Base-by-base conservation (phyloP, 2,113 vertebrate genomes). In the Anoura caudifer region DNA sequence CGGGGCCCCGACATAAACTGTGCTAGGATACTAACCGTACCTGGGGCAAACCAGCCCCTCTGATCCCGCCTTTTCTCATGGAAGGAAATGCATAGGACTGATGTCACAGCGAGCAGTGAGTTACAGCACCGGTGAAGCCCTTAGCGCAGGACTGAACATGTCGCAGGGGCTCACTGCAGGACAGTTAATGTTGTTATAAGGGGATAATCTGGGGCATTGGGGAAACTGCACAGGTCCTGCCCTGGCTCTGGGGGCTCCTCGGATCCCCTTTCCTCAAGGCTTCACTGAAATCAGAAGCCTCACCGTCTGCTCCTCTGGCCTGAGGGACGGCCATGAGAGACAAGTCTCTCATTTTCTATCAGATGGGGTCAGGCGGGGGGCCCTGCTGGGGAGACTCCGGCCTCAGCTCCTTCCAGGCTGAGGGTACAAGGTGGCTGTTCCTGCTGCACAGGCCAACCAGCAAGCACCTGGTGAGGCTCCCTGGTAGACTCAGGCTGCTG, bases 11-110 rank as follows among this genome's bases (percentile, higher is more conserved):
- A 26, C 12, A 2, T 11, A 14, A 15, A 45, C 43, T 69, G 13
- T 54, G 63, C 31, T 24, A 20, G 31, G 20, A 4, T 7, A 7
- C 1, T 11, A 45, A 3, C 31, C 0, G 0, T 11, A 15, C 45
- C 31, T n/a, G 1, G 3, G 19, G 19, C n/a, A 28, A 19, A 14
- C 15, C 15, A 3, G 6, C 3, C 2, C 28, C 26, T 43, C 28
- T 0, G 3, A 16, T 54, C 54, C 7, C 54, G 15, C 36, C 41
- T 45, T 75, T 28, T 33, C 12, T 80, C 14, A 41, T 12, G 20
- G 17, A 70, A 38, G 45, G 38, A 41, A 65, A 43, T 16, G 31
- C 16, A 20, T 0, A 1, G 50, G 22, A 15, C 4, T 16, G 28
- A 14, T 43, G 24, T 36, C 36, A 33, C 1, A 13, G 33, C 19